Evolutionary conservation across 2,113 vertebrate species (phyloP), one percentile per base, ranked within the genome.

Genomic region (Vireo altiloquus): DNA sequence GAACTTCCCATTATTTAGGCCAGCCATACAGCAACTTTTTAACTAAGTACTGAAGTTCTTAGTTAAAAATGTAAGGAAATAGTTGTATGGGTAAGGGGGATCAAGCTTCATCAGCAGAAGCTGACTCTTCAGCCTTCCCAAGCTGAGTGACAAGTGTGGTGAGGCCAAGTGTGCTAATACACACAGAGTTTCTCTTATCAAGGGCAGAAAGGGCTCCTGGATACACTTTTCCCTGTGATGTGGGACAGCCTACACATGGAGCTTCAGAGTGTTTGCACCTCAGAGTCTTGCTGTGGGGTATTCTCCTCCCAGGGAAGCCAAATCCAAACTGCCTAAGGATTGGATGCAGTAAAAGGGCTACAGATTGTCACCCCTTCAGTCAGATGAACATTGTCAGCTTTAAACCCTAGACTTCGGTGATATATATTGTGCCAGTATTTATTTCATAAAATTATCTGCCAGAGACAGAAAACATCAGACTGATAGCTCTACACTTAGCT

Each of bases 211-310:
- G 7, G 23, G 11, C 13, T 60, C 12, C 54, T 54, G 42, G 13
- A 6, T 24, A 25, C 2, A 14, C 15, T 50, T 77, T 22, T 7
- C 21, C 8, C 19, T 1, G 0, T 33, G 23, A 28, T 28, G 4
- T 0, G 1, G 7, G 40, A 11, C 19, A 53, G 11, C 4, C 10
- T 11, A 7, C 0, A 1, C 6, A 6, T 14, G 21, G 19, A 27
- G 1, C 13, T 40, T 64, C 22, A 57, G 31, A 37, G 9, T 12
- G 13, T 30, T 47, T 66, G 21, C 28, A 56, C 4, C 35, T 39
- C 2, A 3, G 24, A 76, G 28, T 3, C 52, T 59, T 87, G 28
- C 50, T 77, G 37, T 33, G 28, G 31, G 22, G 71, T 11, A 1
- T 52, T 18, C 10, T 12, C 3, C 25, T 59, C 7, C n/a, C 27